These are phyloP conservation scores for Galerucella calmariensis DNA, from an alignment of 2,888 invertebrate species.

Conservation along the genomic window DNA sequence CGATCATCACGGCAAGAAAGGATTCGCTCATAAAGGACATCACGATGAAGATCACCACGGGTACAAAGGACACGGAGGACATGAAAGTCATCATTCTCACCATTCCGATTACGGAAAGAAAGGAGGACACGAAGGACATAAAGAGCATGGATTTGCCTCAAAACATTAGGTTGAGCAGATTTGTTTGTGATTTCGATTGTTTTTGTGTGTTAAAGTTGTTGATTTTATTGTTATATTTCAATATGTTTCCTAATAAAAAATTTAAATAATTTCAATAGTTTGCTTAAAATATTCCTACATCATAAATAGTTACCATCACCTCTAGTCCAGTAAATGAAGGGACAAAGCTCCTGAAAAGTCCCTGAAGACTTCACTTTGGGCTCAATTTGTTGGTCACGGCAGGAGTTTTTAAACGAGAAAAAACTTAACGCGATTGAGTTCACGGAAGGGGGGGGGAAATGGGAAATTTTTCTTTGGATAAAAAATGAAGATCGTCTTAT, in stretches of 20 bases:
- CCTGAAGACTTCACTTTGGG: too few relatives aligned
- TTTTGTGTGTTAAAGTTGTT: constrained; percentile 30
- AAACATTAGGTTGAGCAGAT: constrained; percentile 26
- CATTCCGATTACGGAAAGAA: constrained; percentile 84
- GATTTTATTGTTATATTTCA: constrained; percentile 26
- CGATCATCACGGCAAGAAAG: constrained; percentile 84
- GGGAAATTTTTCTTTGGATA: too few relatives aligned
- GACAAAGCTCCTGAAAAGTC: too few relatives aligned
- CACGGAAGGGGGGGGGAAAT: too few relatives aligned
- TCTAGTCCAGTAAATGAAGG: too few relatives aligned
- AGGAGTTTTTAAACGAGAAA: too few relatives aligned
- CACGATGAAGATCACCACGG: constrained; percentile 87
- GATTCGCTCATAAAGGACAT: constrained; percentile 85
- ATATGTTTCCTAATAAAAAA: constrained; percentile 25
- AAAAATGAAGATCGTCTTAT: too few relatives aligned
- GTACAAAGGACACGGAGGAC: constrained; percentile 82
- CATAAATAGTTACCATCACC: too few relatives aligned
- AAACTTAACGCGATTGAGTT: too few relatives aligned
- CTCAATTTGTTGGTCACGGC: too few relatives aligned
- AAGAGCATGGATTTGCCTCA: constrained; percentile 74
- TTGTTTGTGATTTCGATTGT: constrained; percentile 3
- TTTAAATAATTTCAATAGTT: constrained; percentile 16
- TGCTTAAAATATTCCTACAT: too few relatives aligned
- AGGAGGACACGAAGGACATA: constrained; percentile 79
- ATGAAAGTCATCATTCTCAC: constrained; percentile 80